Conservation (phyloP, 2,797 vertebrate species). For the Zalophus californianus region DNA sequence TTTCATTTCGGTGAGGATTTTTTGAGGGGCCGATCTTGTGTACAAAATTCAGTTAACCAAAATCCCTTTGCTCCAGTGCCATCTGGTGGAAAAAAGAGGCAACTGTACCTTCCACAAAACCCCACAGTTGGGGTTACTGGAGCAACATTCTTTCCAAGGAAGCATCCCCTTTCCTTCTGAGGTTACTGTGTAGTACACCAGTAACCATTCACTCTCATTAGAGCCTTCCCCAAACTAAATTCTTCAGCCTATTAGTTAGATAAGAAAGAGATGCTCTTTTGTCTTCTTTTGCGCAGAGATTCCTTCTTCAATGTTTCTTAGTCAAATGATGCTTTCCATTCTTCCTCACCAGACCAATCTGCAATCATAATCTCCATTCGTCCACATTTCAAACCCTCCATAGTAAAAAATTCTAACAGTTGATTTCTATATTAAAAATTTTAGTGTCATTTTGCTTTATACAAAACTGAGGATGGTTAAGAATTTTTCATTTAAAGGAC, state of each 20-base stretch:
- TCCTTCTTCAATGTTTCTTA: neutral
- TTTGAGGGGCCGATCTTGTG: neutral
- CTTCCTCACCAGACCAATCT: neutral
- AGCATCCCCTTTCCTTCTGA: neutral
- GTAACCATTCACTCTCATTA: neutral
- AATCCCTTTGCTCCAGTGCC: slow-evolving; percentile 55
- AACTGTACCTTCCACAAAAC: neutral
- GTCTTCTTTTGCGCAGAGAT: neutral
- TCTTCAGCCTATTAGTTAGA: neutral
- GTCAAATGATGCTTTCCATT: neutral
- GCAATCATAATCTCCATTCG: neutral
- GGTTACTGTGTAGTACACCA: no score
- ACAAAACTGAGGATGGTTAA: neutral
- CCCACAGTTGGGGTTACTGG: no score
- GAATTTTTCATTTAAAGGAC: neutral
- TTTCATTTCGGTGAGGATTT: neutral
- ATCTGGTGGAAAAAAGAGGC: slow-evolving; percentile 62
- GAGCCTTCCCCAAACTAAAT: neutral
- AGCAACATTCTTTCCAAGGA: neutral
- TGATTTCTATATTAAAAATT: neutral
- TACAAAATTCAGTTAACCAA: neutral
- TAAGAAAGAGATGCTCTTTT: neutral
- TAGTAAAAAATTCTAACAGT: neutral
- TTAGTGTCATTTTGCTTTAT: slow-evolving; percentile 33
- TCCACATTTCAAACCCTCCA: neutral